Base-by-base conservation (phyloP, 2,888 invertebrate species). In the Hirtodrosophila trivittata region DNA sequence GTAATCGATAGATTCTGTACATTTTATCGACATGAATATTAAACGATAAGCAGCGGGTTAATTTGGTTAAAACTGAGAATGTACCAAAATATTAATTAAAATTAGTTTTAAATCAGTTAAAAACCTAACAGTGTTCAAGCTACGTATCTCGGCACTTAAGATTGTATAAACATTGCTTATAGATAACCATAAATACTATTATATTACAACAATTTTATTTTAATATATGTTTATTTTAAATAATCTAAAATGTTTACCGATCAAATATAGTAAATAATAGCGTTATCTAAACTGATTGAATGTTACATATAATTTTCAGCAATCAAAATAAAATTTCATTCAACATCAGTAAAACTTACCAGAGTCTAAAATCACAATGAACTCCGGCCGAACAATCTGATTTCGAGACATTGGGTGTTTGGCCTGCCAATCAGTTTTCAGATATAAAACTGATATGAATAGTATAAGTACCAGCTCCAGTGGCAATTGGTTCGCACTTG, bases 401-500 rank as follows among this genome's bases (percentile, higher is more conserved):
- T 49, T 52, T 47, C 47, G 46, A 28, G 41, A 9, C 13, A 16
- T 12, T 43, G 6, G 43, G 30, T 54, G 58, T 66, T 57, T 60
- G 49, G 30, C 58, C 33, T 66, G 86, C 76, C 78, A 78, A 72
- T 80, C 81, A 78, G 54, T 51, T 33, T 47, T 57, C 39, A 16
- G 37, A 37, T 51, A 59, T 42, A 56, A 51, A 35, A 67, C 45
- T 50, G 73, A 75, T 67, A 65, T 49, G 54, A 41, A 26, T 10
- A 35, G 26, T 64, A 51, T 58, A 54, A 42, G 41, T 59, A 28
- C 13, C 8, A 4, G 37, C 10, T 46, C 10, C 14, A 33, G 7
- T 2, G 18, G 7, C 47, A 21, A 14, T 21, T 25, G 16, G 18
- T 12, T 26, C 13, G 28, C 76, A 86, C 47, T 78, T 47, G 58